Conservation (phyloP, 2,888 invertebrate species). For the Synanthedon formicaeformis region DNA sequence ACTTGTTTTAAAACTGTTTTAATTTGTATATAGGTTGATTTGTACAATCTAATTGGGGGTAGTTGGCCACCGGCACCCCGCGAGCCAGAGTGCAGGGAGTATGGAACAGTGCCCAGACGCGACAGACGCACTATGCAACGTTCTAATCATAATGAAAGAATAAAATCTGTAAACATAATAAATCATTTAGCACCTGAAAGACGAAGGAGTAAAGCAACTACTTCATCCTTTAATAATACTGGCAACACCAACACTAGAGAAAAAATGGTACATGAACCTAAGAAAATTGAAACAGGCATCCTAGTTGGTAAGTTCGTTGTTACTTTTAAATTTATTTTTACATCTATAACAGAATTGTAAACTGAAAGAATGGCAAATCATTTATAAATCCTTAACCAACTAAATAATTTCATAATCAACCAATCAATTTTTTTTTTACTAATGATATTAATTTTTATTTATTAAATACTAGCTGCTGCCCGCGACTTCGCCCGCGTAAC, state of each 20-base stretch:
- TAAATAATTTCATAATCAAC: too few species aligned
- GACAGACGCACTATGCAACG: slow-evolving; percentile 50
- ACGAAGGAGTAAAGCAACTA: slow-evolving; percentile 31
- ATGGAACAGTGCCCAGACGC: slow-evolving; percentile 39
- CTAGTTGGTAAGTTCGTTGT: slow-evolving; percentile 40
- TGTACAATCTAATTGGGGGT: slow-evolving; percentile 57
- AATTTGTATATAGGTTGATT: slow-evolving; percentile 40
- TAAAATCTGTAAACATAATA: slow-evolving; percentile 72
- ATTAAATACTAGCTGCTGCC: too few species aligned
- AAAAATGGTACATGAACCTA: slow-evolving; percentile 60
- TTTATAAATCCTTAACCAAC: too few species aligned
- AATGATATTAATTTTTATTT: too few species aligned
- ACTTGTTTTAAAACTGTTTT: not conserved
- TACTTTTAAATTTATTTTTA: too few species aligned
- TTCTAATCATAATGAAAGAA: slow-evolving; percentile 48
- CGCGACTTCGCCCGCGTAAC: too few species aligned
- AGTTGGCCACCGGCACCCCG: slow-evolving; percentile 62
- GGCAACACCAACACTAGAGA: slow-evolving; percentile 23
- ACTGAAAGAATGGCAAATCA: too few species aligned
- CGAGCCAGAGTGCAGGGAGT: slow-evolving; percentile 38
- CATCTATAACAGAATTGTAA: too few species aligned
- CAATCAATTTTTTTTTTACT: too few species aligned
- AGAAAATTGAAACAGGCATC: slow-evolving; percentile 57
- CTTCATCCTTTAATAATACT: slow-evolving; percentile 14
- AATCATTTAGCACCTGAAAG: slow-evolving; percentile 65